These are phyloP conservation scores for Apamea anceps DNA, from an alignment of 2,888 invertebrate genomes.

Conservation along the genomic window DNA sequence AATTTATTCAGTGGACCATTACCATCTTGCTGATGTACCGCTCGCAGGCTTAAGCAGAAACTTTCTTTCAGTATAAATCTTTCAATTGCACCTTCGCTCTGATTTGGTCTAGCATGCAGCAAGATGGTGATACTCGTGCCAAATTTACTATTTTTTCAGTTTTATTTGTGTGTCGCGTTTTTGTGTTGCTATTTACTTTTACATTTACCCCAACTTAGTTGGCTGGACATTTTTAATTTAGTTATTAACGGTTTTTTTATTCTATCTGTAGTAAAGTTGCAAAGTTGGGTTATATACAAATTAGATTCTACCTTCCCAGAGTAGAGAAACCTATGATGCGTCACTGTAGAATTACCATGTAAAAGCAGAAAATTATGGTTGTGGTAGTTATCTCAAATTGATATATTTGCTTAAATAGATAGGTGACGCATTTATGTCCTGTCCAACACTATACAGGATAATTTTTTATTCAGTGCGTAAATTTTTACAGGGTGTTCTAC, in stretches of 20 bases:
- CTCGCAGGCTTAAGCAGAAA: constrained; percentile 67
- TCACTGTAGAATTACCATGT: constrained; percentile 85
- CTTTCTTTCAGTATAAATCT: constrained; percentile 60
- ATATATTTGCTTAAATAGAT: constrained; percentile 83
- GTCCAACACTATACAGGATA: too few species aligned
- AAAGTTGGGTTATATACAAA: constrained; percentile 75
- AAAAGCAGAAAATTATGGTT: constrained; percentile 88
- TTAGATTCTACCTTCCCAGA: constrained; percentile 74
- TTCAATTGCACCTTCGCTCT: constrained; percentile 67
- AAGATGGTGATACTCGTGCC: constrained; percentile 83
- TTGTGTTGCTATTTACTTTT: constrained; percentile 79
- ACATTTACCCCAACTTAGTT: constrained; percentile 88
- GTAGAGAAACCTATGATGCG: constrained; percentile 77
- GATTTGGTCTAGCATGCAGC: constrained; percentile 74
- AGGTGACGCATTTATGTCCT: constrained; percentile 79
- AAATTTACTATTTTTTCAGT: constrained; percentile 73
- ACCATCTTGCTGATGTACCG: constrained; percentile 79
- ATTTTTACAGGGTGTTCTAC: too few species aligned
- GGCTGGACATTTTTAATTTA: constrained; percentile 82
- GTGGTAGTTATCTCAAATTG: constrained; percentile 90
- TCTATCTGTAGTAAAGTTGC: constrained; percentile 71
- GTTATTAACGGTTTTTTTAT: constrained; percentile 72
- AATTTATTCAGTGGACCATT: constrained; percentile 74
- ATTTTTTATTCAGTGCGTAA: too few species aligned
- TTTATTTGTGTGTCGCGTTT: constrained; percentile 79